These are phyloP conservation scores for Tor tambroides DNA, from an alignment of 2,113 vertebrate genomes.

Conservation along the genomic window DNA sequence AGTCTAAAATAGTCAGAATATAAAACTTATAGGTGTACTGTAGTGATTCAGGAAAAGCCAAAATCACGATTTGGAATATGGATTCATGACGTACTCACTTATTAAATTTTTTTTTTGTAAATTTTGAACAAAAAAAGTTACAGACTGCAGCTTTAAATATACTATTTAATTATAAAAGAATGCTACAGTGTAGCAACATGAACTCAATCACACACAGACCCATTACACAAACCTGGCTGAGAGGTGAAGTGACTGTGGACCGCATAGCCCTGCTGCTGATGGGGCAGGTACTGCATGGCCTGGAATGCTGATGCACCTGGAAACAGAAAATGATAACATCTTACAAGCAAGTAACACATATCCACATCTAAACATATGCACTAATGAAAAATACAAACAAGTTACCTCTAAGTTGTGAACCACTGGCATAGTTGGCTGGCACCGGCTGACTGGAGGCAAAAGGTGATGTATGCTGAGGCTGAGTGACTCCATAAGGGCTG, in stretches of 20 bases:
- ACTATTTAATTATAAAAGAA: too few species aligned
- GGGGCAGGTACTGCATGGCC: slow-evolving; percentile 87
- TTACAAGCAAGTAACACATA: neutral
- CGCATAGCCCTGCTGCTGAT: slow-evolving; percentile 83
- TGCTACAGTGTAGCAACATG: too few species aligned
- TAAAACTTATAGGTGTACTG: too few species aligned
- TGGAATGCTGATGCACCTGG: slow-evolving; percentile 87
- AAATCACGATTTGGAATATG: too few species aligned
- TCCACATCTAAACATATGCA: neutral
- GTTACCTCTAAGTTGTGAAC: slow-evolving; percentile 78
- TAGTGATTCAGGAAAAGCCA: too few species aligned
- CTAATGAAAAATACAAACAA: neutral
- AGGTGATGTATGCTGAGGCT: slow-evolving; percentile 78
- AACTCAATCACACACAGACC: too few species aligned
- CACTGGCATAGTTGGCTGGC: slow-evolving; percentile 80
- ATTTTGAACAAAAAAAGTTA: too few species aligned
- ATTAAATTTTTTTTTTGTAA: too few species aligned
- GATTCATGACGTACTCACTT: too few species aligned
- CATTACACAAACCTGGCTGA: slow-evolving; percentile 77
- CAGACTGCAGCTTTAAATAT: too few species aligned
- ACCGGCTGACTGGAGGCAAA: slow-evolving; percentile 79
- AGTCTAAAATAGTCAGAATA: too few species aligned
- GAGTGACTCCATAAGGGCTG: slow-evolving; percentile 77
- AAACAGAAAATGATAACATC: neutral
- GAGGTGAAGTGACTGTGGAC: slow-evolving; percentile 87